phyloP scores from a whole-genome alignment of 2,113 vertebrate genomes.

The rabbit (Oryctolagus cuniculus) region mOryCun1.1 NC_091449.1:62658501-62659000 shows the following conservation, averaged over 20 bases:
- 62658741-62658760: neutral
- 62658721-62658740: accelerated
- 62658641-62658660: slow-evolving; percentile 3
- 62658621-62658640: neutral
- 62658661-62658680: neutral
- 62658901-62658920: slow-evolving; percentile 7
- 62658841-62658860: slow-evolving; percentile 52
- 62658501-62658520: slow-evolving; percentile 64
- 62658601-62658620: neutral
- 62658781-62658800: slow-evolving; percentile 67
- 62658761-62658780: slow-evolving; percentile 12
- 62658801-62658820: slow-evolving; percentile 71
- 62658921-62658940: neutral
- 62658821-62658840: slow-evolving; percentile 44
- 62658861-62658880: neutral
- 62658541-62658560: slow-evolving; percentile 41
- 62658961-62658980: neutral
- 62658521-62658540: slow-evolving; percentile 75
- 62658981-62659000: neutral
- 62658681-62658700: neutral
- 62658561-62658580: neutral
- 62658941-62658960: neutral
- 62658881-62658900: slow-evolving; percentile 15
- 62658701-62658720: neutral
- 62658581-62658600: neutral